Evolutionary conservation across 53 echinoderm and acorn worm genomes (phyloP), one percentile per base, ranked within the genome.

Genomic region (Astropecten irregularis): DNA sequence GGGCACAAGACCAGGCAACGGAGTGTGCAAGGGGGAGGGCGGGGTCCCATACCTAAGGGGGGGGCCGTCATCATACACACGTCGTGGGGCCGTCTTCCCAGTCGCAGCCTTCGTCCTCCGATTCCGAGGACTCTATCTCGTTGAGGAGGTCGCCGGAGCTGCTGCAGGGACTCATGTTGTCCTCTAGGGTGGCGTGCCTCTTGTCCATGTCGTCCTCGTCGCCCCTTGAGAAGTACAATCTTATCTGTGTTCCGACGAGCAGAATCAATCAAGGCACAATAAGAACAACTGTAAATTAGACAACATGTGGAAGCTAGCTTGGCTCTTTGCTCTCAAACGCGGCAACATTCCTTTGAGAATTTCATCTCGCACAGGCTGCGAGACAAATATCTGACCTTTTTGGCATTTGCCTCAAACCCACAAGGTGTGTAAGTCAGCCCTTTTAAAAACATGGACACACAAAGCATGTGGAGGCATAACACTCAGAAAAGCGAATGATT

Each of bases 141-240:
- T n/a, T n/a, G n/a, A 94, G 86, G 38, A 94, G 83, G 48, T 94
- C 94, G 36, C 91, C 91, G 51, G 91, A 88, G 70, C 94, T 94
- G 15, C 73, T 82, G 31, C 89, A 88, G 15, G 94, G 94, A 48
- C 92, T 92, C 31, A 86, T 55, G 73, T 73, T 89, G 13, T 81
- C 83, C 40, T 92, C 92, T 3, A 46, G 31, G 62, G 42, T 60
- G 28, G 46, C 27, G 0, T 55, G 38, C 21, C 61, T 22, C 48
- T 62, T 62, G 60, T 79, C 62, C 1, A 61, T 60, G 40, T 79
- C 79, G 30, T 23, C 61, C 9, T 79, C 62, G 47, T 33, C 46
- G 62, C 79, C 79, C 47, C 79, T 13, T 4, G 77, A 8, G 77
- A 77, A 77, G 20, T 77, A 77, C 42, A 77, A 47, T 62, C 77